Percentiles rank a stretch among this genome's conserved stretches.
These are phyloP conservation scores for Campylorhamphus procurvoides DNA, from an alignment of 2,113 vertebrate species.

Conservation along the genomic window DNA sequence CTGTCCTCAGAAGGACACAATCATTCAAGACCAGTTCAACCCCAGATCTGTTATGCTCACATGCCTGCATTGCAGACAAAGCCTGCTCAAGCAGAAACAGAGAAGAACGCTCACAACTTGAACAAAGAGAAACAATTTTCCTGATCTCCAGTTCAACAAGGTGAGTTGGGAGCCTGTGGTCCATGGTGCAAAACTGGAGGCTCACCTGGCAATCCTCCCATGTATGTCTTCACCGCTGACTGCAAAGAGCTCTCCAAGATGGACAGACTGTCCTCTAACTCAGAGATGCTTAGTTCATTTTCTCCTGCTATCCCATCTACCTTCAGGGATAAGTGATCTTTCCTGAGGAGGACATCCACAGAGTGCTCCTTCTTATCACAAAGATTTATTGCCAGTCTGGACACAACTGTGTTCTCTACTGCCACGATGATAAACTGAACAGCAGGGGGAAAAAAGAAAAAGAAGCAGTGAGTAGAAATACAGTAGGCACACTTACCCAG, in stretches of 20 bases:
- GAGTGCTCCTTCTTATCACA: slow-evolving; percentile 85
- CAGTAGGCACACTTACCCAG: background rate
- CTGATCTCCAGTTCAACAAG: background rate
- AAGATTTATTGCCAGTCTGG: slow-evolving; percentile 80
- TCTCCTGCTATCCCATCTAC: slow-evolving; percentile 81
- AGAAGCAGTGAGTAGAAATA: background rate
- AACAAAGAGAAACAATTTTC: background rate
- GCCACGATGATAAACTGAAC: slow-evolving; percentile 86
- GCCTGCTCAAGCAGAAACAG: background rate
- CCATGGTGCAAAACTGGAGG: background rate
- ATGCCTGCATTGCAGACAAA: background rate
- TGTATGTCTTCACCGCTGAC: slow-evolving; percentile 78
- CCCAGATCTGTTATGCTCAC: background rate
- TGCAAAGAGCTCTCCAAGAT: slow-evolving; percentile 63
- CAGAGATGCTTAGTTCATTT: slow-evolving; percentile 64
- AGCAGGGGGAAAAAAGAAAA: background rate
- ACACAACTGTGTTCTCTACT: slow-evolving; percentile 77
- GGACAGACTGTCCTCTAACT: slow-evolving; percentile 67
- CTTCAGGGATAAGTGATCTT: slow-evolving; percentile 75
- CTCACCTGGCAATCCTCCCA: slow-evolving; percentile 93
- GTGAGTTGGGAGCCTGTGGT: background rate
- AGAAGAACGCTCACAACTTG: background rate
- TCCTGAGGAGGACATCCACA: slow-evolving; percentile 79
- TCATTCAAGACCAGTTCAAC: background rate
- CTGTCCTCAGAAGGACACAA: background rate